Evolutionary conservation across 2,797 vertebrate species (phyloP), one percentile per base, ranked within the genome.

Genomic region (Halcyon smyrnensis): DNA sequence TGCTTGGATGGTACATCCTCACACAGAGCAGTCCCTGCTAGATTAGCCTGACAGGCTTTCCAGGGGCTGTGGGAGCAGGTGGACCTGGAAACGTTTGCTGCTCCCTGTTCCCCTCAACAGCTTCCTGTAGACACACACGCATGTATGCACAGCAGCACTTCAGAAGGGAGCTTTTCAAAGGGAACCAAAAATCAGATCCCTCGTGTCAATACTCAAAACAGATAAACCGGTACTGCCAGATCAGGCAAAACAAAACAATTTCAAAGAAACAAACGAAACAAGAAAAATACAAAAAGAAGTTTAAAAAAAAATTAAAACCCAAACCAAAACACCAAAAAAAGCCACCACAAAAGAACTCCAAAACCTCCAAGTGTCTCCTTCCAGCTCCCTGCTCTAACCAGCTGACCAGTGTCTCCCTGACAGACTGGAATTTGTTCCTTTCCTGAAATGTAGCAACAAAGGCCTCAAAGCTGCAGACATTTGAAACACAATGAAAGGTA

Each of bases 401-500:
- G 46, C 20, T 36, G 70, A 64, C 21, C 36, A 19, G 15, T 17
- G 13, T 21, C 62, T 76, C 54, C 50, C 54, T 11, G 16, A 8
- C 59, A 70, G 70, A 32, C 15, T 74, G 50, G 68, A 92, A 91
- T 77, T 69, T 11, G 41, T 27, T 43, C 57, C 85, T 79, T 60
- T 76, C 63, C 85, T 73, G 48, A 79, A 89, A 70, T n/a, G 43
- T 20, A 91, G 91, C 74, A 91, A 87, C 89, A 87, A 87, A 71
- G 50, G 64, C 57, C 80, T 84, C 87, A 83, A 89, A 93, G 69
- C n/a, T 74, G 43, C 39, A 73, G 39, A 68, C 51, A 36, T 23
- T 60, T 51, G 69, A 85, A 94, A 77, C 64, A 77, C 65, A 92
- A 68, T 34, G 74, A 87, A 84, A 95, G 64, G 90, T 77, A 90